Evolutionary conservation across 2,113 vertebrate genomes (phyloP).

Genomic region (Spizaetus ornatus): DNA sequence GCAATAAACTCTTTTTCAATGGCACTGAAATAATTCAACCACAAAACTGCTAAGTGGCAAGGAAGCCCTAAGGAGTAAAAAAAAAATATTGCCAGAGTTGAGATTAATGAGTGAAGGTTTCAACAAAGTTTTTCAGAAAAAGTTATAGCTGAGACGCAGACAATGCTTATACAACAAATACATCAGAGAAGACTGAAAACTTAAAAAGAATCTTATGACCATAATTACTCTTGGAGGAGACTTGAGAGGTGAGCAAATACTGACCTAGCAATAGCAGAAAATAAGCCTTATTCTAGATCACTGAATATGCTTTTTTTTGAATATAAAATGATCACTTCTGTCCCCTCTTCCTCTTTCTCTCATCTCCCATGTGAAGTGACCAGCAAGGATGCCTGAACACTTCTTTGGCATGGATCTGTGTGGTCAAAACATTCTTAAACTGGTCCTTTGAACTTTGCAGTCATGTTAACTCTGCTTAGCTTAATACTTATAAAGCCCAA

Average conservation of each 20-base stretch:
- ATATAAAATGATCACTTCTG: not conserved
- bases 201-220: not conserved
- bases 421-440: not conserved
- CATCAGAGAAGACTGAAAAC: not conserved
- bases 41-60: not conserved
- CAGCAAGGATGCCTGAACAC: not conserved
- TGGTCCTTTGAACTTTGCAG: not conserved
- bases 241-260: not conserved
- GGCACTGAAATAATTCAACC: not conserved
- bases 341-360: not conserved
- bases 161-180: not conserved
- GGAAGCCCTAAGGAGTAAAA: not conserved
- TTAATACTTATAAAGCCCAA: not conserved
- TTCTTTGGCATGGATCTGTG: not conserved
- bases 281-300: not conserved
- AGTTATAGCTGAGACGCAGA: not conserved
- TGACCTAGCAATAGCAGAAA: not conserved
- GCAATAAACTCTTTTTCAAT: not conserved
- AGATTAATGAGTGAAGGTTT: not conserved
- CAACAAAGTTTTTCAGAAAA: not conserved
- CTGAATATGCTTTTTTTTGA: not conserved
- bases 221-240: not conserved
- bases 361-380: not conserved
- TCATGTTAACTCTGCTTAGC: not conserved
- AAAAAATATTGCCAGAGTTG: not conserved